These are phyloP conservation scores for Quadroppia sp. DNA, from an alignment of 2,888 invertebrate genomes.

Conservation along the genomic window DNA sequence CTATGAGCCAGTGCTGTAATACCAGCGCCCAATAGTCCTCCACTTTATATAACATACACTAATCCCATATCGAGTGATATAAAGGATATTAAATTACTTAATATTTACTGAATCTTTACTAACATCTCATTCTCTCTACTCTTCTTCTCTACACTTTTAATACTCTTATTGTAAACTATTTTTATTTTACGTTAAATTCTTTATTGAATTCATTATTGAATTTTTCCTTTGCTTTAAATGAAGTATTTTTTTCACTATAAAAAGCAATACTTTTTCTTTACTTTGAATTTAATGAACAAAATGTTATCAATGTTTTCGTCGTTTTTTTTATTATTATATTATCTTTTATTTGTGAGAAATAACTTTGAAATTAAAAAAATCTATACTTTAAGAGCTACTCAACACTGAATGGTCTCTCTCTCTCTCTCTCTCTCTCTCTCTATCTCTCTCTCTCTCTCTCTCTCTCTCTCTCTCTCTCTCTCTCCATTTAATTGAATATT, in stretches of 20 bases:
- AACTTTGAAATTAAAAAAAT: not conserved
- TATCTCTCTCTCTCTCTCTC: too few relatives aligned
- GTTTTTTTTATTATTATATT: not conserved
- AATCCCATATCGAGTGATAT: not conserved
- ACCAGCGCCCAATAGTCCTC: not conserved
- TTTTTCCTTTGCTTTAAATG: not conserved
- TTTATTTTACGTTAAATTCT: not conserved
- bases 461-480: too few relatives aligned
- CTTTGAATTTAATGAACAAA: not conserved
- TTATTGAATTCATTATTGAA: not conserved
- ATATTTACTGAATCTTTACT: slow-evolving; percentile 18
- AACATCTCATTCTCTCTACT: slow-evolving; percentile 9
- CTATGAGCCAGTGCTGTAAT: not conserved
- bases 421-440: too few relatives aligned
- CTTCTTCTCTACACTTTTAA: not conserved
- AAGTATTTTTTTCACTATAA: not conserved
- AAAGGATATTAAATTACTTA: slow-evolving; percentile 26
- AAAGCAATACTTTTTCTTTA: not conserved
- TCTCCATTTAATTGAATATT: not conserved
- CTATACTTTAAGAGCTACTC: too few relatives aligned
- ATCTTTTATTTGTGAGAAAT: not conserved
- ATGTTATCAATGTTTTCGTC: not conserved
- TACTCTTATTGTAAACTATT: not conserved
- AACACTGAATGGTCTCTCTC: not conserved
- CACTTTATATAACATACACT: slow-evolving; percentile 1